A percentile compares a stretch with the other conserved stretches of the same genome.
phyloP scores from a whole-genome alignment of 2,797 vertebrate species.

The Myotis pilosus region DNA sequence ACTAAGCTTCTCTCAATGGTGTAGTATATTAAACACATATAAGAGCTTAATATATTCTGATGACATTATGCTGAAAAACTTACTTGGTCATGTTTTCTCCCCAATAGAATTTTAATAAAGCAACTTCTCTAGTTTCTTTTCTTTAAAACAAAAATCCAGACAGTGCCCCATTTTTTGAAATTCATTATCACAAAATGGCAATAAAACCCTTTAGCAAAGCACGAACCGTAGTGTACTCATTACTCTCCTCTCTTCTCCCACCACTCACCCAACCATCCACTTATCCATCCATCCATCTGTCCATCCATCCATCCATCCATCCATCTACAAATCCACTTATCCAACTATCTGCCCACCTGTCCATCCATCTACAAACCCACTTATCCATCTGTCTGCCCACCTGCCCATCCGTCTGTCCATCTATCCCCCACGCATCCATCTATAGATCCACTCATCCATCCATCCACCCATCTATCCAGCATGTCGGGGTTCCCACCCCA shows the following conservation, averaged over 20 bases:
- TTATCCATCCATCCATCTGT: background rate
- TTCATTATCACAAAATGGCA: background rate
- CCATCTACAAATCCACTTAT: too few species aligned
- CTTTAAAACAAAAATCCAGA: background rate
- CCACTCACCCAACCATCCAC: background rate
- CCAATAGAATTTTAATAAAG: background rate
- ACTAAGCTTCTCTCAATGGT: background rate
- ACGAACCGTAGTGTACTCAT: background rate
- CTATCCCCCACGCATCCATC: too few species aligned
- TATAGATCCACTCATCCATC: too few species aligned
- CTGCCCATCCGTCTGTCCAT: background rate
- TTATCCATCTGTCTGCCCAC: background rate
- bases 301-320: background rate
- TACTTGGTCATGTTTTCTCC: background rate
- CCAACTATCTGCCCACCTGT: fast-evolving
- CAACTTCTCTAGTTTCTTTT: background rate
- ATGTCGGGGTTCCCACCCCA: background rate
- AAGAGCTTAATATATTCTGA: background rate
- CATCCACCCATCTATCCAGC: background rate
- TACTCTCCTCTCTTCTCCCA: background rate
- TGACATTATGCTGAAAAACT: background rate
- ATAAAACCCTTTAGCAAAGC: background rate
- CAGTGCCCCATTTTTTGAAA: background rate
- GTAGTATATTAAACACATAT: background rate
- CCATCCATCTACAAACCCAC: background rate